phyloP scores from a whole-genome alignment of 2,888 invertebrate genomes.

The Drosophila robusta region DNA sequence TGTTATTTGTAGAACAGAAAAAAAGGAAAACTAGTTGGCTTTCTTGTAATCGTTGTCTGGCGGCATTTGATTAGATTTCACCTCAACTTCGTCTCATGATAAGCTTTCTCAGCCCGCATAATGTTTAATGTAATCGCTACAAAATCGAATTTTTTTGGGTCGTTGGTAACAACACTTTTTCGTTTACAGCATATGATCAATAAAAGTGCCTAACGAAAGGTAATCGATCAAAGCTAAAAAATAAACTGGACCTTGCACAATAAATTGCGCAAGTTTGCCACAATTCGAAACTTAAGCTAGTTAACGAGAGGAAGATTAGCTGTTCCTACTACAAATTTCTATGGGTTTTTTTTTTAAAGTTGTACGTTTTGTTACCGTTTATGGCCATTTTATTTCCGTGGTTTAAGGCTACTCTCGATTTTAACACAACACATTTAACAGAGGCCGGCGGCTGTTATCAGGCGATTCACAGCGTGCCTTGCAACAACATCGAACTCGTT shows the following conservation, averaged over 20 bases:
- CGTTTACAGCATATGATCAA: slow-evolving; percentile 62
- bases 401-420: background rate
- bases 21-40: background rate
- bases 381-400: background rate
- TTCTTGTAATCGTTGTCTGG: slow-evolving; percentile 36
- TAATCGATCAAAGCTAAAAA: slow-evolving; percentile 58
- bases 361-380: background rate
- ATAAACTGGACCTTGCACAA: slow-evolving; percentile 76
- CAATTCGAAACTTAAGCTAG: background rate
- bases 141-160: slow-evolving; percentile 41
- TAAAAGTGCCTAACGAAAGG: slow-evolving; percentile 45
- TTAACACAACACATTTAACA: slow-evolving; percentile 5
- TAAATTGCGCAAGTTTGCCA: slow-evolving; percentile 29
- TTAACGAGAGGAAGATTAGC: background rate
- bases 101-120: slow-evolving; percentile 27
- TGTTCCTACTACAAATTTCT: slow-evolving; percentile 1
- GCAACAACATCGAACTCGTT: slow-evolving; percentile 18
- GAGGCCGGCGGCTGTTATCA: slow-evolving; percentile 17
- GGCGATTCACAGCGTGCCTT: slow-evolving; percentile 16
- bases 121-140: slow-evolving; percentile 56
- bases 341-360: background rate
- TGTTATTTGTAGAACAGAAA: slow-evolving; percentile 2
- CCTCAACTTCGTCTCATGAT: slow-evolving; percentile 23
- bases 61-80: slow-evolving; percentile 37
- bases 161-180: slow-evolving; percentile 48